Evolutionary conservation across 2,888 invertebrate genomes (phyloP), one percentile per base, ranked within the genome.

Genomic region (Aquatica leii): DNA sequence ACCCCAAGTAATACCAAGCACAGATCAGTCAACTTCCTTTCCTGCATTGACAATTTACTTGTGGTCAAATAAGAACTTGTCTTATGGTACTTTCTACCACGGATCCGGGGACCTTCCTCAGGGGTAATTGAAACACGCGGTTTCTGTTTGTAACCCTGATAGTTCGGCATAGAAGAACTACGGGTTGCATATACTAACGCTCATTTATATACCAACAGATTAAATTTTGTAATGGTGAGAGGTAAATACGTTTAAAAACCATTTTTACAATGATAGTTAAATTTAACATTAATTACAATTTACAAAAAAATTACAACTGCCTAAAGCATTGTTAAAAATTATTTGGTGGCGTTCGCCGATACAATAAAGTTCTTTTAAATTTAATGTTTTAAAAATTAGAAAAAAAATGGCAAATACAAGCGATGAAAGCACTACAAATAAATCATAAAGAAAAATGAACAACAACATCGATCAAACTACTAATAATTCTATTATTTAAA

Each of bases 31-130:
- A 51, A 53, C 72, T 62, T 72, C 78, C 76, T 72, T 70, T 73
- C 77, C 75, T 76, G 62, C 71, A 66, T 21, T 67, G 69, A 70
- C 72, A 76, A 34, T 51, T 75, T 74, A 74, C 71, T 70, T 73
- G 77, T 77, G 76, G 79, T 78, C 81, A 75, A n/a, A 76, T 78
- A 80, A 24, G 77, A 59, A 57, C 53, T 73, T 65, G 74, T 69
- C 77, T 82, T 78, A 78, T 76, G 82, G 76, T 83, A 84, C 83
- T 84, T 77, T 82, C 84, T 84, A 82, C 79, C 82, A 74, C 74
- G 68, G 77, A 80, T 84, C 84, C 83, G 83, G 81, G 83, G 84
- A 84, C 84, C 82, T 84, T 84, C 81, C 84, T 77, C 84, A 80
- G 81, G n/a, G 83, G 82, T 76, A 51, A 62, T 17, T 21, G 48